phyloP scores from a whole-genome alignment of 2,888 invertebrate genomes.

The Serripes groenlandicus region DNA sequence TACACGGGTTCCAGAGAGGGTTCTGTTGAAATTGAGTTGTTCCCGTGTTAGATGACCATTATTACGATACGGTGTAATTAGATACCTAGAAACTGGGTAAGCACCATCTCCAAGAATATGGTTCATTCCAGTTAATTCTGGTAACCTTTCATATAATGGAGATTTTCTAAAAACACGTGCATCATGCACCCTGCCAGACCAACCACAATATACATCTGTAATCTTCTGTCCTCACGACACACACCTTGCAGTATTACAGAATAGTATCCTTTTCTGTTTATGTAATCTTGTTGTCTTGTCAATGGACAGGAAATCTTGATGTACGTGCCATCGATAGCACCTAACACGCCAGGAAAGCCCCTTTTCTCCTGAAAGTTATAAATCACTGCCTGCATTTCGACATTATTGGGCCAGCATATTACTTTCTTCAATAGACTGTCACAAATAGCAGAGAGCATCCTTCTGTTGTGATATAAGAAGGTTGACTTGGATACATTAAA shows the following conservation, averaged over 20 bases:
- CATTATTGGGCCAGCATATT: not conserved
- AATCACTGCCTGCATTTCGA: not conserved
- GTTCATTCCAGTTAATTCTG: constrained; percentile 13
- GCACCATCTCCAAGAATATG: constrained; percentile 59
- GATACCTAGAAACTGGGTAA: constrained; percentile 47
- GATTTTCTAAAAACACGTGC: constrained; percentile 57
- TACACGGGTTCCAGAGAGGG: constrained; percentile 35
- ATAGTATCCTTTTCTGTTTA: constrained; percentile 47
- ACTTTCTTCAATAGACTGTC: constrained; percentile 17
- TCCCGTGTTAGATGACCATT: constrained; percentile 53
- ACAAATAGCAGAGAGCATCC: constrained; percentile 27
- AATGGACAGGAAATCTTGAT: constrained; percentile 25
- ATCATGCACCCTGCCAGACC: constrained; percentile 59
- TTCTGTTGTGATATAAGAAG: constrained; percentile 34
- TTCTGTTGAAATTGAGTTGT: constrained; percentile 46
- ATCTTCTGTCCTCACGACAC: constrained; percentile 36
- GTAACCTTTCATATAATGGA: constrained; percentile 46
- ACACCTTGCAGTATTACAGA: constrained; percentile 47
- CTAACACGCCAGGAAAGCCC: constrained; percentile 47
- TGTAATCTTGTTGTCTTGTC: constrained; percentile 34
- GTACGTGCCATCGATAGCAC: constrained; percentile 46
- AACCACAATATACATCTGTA: constrained; percentile 41
- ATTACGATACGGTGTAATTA: constrained; percentile 62
- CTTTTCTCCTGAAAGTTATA: constrained; percentile 28
- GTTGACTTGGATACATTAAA: constrained; percentile 38